phyloP scores from a whole-genome alignment of 2,797 vertebrate species.

The Rhabdomys pumilio region DNA sequence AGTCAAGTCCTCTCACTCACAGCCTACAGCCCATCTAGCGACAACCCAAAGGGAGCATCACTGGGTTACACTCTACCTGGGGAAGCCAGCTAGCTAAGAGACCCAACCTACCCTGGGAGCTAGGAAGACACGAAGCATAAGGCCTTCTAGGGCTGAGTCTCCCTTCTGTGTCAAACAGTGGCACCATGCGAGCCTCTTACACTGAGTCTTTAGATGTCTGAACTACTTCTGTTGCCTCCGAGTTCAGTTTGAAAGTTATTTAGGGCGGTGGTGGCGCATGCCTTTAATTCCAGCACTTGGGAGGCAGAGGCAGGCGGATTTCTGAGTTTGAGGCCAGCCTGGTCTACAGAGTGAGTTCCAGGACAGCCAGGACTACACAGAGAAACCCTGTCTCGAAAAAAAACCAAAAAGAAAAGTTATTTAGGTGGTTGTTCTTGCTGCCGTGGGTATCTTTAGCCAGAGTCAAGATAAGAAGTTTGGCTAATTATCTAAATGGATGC shows the following conservation, averaged over 20 bases:
- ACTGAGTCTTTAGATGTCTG: background rate
- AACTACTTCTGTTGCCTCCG: background rate
- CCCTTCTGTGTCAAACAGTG: background rate
- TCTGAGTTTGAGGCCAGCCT: too few species aligned
- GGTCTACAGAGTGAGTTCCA: too few species aligned
- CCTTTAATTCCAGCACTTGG: too few species aligned
- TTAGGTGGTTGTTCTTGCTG: background rate
- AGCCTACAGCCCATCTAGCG: background rate
- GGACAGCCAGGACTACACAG: too few species aligned
- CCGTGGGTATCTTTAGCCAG: constrained; percentile 28
- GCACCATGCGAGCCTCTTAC: background rate
- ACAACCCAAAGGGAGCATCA: background rate
- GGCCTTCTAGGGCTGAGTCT: background rate
- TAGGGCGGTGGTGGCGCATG: too few species aligned
- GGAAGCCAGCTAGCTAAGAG: background rate
- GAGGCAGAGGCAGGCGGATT: too few species aligned
- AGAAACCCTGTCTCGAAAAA: too few species aligned
- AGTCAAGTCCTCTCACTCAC: background rate
- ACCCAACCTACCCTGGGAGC: background rate
- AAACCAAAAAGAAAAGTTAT: too few species aligned
- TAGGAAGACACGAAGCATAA: background rate
- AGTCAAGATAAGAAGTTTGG: constrained; percentile 34
- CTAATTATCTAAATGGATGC: constrained; percentile 45
- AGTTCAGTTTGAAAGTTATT: background rate
- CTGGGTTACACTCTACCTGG: background rate